phyloP scores from a whole-genome alignment of 2,888 invertebrate species.

The Agrotis segetum region DNA sequence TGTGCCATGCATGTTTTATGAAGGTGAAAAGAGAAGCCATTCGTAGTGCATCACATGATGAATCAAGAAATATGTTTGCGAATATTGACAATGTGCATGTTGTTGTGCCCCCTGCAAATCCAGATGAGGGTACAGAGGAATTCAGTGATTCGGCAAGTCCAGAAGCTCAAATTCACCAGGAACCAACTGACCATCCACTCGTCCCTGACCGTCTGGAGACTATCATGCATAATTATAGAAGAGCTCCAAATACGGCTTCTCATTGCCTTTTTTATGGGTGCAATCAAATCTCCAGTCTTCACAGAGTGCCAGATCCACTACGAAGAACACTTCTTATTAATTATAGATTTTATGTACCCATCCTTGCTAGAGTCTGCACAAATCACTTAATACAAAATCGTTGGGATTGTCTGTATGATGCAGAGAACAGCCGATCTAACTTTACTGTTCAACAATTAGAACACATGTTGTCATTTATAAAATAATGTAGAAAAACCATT shows the following conservation, averaged over 20 bases:
- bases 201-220: neutral
- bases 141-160: neutral
- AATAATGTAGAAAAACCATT: slow-evolving; percentile 12
- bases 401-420: slow-evolving; percentile 16
- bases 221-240: no score
- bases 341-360: slow-evolving; percentile 10
- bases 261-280: no score
- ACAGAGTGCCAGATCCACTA: slow-evolving; percentile 5
- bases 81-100: neutral
- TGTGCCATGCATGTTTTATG: slow-evolving; percentile 8
- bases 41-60: neutral
- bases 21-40: slow-evolving; percentile 7
- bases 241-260: no score
- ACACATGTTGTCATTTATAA: slow-evolving; percentile 15
- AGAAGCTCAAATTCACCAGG: slow-evolving; percentile 3
- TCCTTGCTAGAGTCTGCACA: slow-evolving; percentile 12
- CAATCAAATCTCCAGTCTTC: neutral
- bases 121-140: slow-evolving; percentile 5
- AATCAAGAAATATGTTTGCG: neutral
- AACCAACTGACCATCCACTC: slow-evolving; percentile 3
- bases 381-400: slow-evolving; percentile 5
- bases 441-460: slow-evolving; percentile 9
- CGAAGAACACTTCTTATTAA: slow-evolving; percentile 4
- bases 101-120: neutral
- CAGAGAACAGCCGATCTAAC: slow-evolving; percentile 16